Conservation (phyloP, 2,797 vertebrate species). For the Balearica regulorum region DNA sequence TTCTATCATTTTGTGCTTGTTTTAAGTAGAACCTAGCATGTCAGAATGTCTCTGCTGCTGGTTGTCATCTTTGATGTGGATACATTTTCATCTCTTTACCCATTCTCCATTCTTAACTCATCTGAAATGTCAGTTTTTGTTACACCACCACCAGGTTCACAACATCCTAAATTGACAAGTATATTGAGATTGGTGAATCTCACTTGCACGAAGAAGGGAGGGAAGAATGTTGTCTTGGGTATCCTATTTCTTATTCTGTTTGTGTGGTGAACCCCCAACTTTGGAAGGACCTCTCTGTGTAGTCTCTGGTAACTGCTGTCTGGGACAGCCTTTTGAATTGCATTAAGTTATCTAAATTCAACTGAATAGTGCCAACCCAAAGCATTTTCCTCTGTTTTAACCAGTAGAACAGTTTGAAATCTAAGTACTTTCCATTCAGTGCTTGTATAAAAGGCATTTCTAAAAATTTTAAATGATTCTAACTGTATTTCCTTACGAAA, state of each 20-base stretch:
- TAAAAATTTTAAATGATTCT: neutral
- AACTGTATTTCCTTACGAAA: neutral
- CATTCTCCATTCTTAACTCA: neutral
- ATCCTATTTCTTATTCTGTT: neutral
- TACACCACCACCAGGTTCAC: neutral
- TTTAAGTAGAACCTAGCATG: neutral
- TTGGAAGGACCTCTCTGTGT: neutral
- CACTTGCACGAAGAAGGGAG: neutral
- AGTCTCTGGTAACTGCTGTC: neutral
- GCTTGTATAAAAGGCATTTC: neutral
- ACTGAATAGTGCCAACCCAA: neutral
- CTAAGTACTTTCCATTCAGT: neutral
- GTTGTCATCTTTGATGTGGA: neutral
- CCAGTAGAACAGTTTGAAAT: neutral
- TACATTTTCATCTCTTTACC: neutral
- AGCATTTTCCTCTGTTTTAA: neutral
- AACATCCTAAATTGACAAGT: neutral
- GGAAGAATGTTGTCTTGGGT: neutral
- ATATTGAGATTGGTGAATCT: neutral
- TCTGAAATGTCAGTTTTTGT: neutral
- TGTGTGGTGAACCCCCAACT: neutral
- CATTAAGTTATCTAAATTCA: neutral
- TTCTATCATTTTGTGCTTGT: neutral
- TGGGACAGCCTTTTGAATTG: neutral
- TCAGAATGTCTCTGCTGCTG: neutral